Conservation (phyloP, 2,888 invertebrate genomes). For the Drosophila helvetica region DNA sequence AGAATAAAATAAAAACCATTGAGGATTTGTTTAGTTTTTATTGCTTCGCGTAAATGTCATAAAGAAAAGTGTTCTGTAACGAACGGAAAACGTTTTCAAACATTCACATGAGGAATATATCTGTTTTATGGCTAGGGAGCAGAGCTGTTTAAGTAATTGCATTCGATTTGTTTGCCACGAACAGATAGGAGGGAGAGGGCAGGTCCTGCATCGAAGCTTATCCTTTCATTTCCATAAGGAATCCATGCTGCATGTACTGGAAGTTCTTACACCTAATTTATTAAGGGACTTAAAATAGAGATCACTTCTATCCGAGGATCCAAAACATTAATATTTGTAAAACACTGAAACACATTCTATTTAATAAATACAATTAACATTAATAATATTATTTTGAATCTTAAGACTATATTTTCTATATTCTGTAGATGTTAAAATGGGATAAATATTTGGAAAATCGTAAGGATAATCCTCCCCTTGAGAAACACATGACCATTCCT, state of each 20-base stretch:
- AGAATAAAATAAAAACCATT: constrained; percentile 28
- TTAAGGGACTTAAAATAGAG: background rate
- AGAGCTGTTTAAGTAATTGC: constrained; percentile 72
- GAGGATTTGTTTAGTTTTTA: constrained; percentile 70
- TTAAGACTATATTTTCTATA: no score
- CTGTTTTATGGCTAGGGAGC: constrained; percentile 47
- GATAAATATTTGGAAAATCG: no score
- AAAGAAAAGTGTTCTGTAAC: constrained; percentile 63
- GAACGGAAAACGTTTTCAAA: constrained; percentile 28
- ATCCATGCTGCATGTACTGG: no score
- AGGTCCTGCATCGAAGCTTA: background rate
- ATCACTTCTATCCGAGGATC: no score
- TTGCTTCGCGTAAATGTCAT: constrained; percentile 70
- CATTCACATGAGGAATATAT: constrained; percentile 39
- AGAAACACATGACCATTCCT: no score
- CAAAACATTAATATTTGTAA: no score
- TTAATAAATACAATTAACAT: no score
- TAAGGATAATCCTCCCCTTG: no score
- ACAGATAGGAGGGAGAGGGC: background rate
- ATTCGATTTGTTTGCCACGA: constrained; percentile 56
- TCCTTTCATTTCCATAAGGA: background rate
- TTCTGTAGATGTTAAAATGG: no score
- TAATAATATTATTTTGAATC: no score
- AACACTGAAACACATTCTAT: no score
- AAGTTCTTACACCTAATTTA: no score